phyloP scores from a whole-genome alignment of 2,888 invertebrate genomes.

The Drosophila suboccidentalis region DNA sequence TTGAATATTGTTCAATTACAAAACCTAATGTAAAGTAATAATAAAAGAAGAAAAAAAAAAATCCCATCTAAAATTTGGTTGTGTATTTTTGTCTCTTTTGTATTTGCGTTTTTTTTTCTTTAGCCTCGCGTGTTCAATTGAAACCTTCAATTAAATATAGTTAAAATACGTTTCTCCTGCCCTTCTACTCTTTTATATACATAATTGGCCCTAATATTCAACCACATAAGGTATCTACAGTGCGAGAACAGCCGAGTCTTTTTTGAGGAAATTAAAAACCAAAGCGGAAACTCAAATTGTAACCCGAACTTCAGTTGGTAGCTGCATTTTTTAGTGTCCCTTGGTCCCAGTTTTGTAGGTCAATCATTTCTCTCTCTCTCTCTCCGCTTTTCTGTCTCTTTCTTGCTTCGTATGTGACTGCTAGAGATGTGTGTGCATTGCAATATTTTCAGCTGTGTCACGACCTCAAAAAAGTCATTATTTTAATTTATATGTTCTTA shows the following conservation, averaged over 20 bases:
- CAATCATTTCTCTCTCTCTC: slow-evolving; percentile 44
- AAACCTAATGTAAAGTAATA: slow-evolving; percentile 43
- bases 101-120: not conserved
- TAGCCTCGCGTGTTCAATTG: not conserved
- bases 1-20: slow-evolving; percentile 61
- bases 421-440: slow-evolving; percentile 12
- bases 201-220: slow-evolving; percentile 10
- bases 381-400: not conserved
- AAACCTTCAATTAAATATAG: slow-evolving; percentile 28
- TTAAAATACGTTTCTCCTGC: not conserved
- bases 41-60: slow-evolving; percentile 15
- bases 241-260: not conserved
- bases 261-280: not conserved
- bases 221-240: slow-evolving; percentile 14
- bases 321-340: slow-evolving; percentile 3
- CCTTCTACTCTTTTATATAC: not conserved
- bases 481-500: not conserved
- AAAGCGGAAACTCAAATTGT: not conserved
- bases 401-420: not conserved
- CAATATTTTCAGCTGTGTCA: not conserved
- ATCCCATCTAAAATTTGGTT: slow-evolving; percentile 11
- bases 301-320: slow-evolving; percentile 10
- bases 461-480: not conserved
- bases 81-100: slow-evolving; percentile 3
- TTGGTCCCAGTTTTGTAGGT: slow-evolving; percentile 64